These are phyloP conservation scores for Trematocara unimaculatum DNA, from an alignment of 2,113 vertebrate species.

Conservation along the genomic window DNA sequence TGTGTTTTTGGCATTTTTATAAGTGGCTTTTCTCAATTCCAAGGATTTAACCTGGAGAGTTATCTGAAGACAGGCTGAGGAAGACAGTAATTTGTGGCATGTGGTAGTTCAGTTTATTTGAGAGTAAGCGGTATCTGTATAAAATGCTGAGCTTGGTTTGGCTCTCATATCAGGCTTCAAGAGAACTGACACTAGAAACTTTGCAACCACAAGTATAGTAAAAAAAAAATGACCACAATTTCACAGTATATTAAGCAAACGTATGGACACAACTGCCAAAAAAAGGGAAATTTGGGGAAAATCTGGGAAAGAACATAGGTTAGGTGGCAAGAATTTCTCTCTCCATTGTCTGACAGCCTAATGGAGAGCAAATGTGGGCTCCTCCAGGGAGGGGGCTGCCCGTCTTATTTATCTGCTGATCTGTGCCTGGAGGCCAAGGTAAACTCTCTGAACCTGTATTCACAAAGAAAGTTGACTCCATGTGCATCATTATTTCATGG, in stretches of 20 bases:
- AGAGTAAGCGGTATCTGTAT: not conserved
- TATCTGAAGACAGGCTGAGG: not conserved
- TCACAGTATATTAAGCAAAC: not conserved
- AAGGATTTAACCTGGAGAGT: not conserved
- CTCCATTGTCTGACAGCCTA: slow-evolving; percentile 4
- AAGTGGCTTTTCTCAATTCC: not conserved
- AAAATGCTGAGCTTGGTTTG: slow-evolving; percentile 16
- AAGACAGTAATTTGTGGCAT: slow-evolving; percentile 11
- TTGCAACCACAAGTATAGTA: not conserved
- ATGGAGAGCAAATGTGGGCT: slow-evolving; percentile 41
- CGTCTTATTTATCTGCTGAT: slow-evolving; percentile 18
- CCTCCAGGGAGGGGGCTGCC: not conserved
- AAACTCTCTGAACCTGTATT: slow-evolving; percentile 1
- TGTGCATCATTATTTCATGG: slow-evolving; percentile 30
- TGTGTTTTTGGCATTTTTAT: not conserved
- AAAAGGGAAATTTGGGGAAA: not conserved
- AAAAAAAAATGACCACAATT: not conserved
- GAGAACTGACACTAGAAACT: not conserved
- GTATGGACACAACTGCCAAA: not conserved
- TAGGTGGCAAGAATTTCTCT: not conserved
- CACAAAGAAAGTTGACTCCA: slow-evolving; percentile 22
- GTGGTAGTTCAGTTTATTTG: not conserved
- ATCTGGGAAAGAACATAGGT: not conserved
- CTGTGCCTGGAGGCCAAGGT: slow-evolving; percentile 8
- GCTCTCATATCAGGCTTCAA: not conserved